Evolutionary conservation across 2,113 vertebrate genomes (phyloP).

Genomic region (Notothenia rossii): DNA sequence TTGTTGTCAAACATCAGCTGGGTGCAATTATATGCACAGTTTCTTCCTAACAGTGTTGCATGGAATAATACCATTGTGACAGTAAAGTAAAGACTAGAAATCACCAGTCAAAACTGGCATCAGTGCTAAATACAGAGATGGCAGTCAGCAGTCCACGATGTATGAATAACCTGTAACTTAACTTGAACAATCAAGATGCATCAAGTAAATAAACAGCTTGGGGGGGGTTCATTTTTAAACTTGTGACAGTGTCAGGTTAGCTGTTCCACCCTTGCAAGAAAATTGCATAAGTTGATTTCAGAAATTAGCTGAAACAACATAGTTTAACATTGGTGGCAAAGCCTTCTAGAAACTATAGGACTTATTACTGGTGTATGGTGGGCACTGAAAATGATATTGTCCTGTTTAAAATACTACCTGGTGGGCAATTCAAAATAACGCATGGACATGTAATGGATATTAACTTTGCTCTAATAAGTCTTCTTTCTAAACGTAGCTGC

Average conservation of each 20-base stretch:
- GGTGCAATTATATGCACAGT: not conserved
- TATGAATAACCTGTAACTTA: not conserved
- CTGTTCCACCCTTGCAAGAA: not conserved
- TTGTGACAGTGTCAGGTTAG: not conserved
- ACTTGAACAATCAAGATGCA: not conserved
- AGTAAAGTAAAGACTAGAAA: not conserved
- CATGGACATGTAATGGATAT: not conserved
- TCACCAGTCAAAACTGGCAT: not conserved
- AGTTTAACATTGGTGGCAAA: not conserved
- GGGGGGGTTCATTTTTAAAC: not conserved
- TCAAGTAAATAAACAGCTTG: not conserved
- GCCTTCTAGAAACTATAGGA: not conserved
- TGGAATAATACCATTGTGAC: not conserved
- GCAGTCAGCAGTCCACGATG: not conserved
- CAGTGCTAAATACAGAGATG: not conserved
- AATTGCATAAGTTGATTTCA: no score
- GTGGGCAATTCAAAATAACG: not conserved
- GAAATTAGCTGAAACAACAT: not conserved
- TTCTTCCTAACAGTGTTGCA: not conserved
- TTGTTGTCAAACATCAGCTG: not conserved
- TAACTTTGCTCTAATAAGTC: not conserved
- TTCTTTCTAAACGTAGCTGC: not conserved
- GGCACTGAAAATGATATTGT: not conserved
- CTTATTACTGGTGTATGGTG: not conserved
- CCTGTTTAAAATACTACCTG: not conserved